A percentile compares a stretch with the other conserved stretches of the same genome.
Evolutionary conservation across 1,140 invertebrate species (phyloP).

Genomic region (Trachymyrmex cornetzi): DNA sequence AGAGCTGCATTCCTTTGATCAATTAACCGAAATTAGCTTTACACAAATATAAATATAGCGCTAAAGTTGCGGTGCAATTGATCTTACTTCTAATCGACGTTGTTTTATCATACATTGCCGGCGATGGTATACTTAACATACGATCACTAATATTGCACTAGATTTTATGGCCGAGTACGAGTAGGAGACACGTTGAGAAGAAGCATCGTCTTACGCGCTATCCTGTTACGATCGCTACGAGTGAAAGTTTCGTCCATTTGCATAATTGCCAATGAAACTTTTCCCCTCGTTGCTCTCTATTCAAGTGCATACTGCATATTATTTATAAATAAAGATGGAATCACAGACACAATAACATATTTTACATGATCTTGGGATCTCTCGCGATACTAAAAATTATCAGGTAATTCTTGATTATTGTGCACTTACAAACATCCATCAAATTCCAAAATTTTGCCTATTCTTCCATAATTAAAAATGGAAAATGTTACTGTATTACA

Average conservation of each 20-base stretch:
- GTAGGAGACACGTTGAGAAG: conserved; percentile 31
- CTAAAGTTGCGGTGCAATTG: conserved; percentile 16
- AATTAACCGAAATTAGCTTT: conserved; percentile 7
- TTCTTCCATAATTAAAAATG: conserved; percentile 43
- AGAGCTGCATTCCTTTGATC: too few relatives aligned
- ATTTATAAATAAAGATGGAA: conserved; percentile 54
- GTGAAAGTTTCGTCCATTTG: conserved; percentile 17
- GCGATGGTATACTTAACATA: conserved; percentile 37
- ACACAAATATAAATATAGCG: background rate
- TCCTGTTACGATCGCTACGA: background rate
- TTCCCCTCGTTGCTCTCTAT: conserved; percentile 30
- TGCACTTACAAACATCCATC: background rate
- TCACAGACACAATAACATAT: conserved; percentile 57
- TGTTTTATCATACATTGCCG: conserved; percentile 22
- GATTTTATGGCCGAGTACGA: conserved; percentile 55
- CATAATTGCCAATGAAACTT: conserved; percentile 32
- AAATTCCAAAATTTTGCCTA: conserved; percentile 28
- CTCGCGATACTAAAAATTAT: background rate
- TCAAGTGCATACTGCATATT: conserved; percentile 24
- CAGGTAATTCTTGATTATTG: conserved; percentile 7
- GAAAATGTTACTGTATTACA: background rate
- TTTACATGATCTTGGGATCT: conserved; percentile 32
- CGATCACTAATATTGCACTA: conserved; percentile 60
- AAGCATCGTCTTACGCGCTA: conserved; percentile 26
- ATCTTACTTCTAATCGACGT: conserved; percentile 26